phyloP scores from a whole-genome alignment of 2,888 invertebrate species.

The Julus scanicus region DNA sequence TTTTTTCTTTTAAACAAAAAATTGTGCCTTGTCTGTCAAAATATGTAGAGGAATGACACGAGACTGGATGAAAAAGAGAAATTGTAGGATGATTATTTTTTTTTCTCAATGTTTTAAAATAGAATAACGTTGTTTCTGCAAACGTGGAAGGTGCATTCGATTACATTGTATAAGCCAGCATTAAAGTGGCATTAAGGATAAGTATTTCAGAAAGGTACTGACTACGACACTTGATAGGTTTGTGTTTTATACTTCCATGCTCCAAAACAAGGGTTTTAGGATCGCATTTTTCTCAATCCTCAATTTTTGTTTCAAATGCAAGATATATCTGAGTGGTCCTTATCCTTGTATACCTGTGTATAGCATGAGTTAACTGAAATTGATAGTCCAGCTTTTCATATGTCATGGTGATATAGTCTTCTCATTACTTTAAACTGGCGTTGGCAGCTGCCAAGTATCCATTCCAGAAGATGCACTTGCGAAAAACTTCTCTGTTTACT shows the following conservation, averaged over 20 bases:
- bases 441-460: constrained; percentile 28
- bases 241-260: not conserved
- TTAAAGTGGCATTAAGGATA: no score
- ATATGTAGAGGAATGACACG: not conserved
- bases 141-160: no score
- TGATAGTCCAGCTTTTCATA: constrained; percentile 39
- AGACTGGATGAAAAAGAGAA: not conserved
- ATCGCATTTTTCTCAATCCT: not conserved
- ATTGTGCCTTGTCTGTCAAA: not conserved
- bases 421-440: not conserved
- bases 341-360: not conserved
- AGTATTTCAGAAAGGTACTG: no score
- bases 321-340: not conserved
- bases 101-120: not conserved
- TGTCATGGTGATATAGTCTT: constrained; percentile 9
- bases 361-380: constrained; percentile 5
- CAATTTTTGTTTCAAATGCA: not conserved
- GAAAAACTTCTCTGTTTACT: constrained; percentile 3
- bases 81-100: not conserved
- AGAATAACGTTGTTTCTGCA: no score
- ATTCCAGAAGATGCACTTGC: constrained; percentile 17
- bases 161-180: no score
- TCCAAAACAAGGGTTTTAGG: not conserved
- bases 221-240: no score
- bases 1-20: not conserved